Evolutionary conservation across 2,797 vertebrate species (phyloP).

Genomic region (Lepus oiostolus): DNA sequence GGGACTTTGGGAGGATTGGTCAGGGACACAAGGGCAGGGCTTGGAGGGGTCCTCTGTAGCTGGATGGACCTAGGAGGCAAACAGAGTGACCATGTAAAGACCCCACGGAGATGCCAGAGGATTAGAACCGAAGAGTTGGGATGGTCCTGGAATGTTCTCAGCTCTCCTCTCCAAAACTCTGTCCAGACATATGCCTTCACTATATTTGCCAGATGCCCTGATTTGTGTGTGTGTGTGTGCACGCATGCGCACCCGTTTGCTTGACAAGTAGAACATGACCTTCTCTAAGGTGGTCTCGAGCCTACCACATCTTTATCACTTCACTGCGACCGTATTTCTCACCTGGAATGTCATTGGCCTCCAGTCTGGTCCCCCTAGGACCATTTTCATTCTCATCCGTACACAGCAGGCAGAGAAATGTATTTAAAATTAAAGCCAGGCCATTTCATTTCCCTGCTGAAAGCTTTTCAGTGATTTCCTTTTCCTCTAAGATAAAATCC

Average conservation of each 20-base stretch:
- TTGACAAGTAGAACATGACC: neutral
- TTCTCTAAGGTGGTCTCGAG: constrained; percentile 1
- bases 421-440: neutral
- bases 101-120: neutral
- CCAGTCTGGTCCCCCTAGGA: neutral
- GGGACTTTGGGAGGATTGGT: neutral
- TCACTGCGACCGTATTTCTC: neutral
- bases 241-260: too few species aligned
- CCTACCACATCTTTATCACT: neutral
- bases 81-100: neutral
- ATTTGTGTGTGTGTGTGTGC: neutral
- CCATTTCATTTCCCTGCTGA: constrained; percentile 8
- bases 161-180: constrained; percentile 31
- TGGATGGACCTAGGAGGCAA: neutral
- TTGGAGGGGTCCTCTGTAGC: neutral
- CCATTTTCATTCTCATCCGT: neutral
- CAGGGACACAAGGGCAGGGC: neutral
- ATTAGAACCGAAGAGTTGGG: neutral
- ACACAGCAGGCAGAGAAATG: neutral
- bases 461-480: neutral
- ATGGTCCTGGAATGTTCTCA: constrained; percentile 26
- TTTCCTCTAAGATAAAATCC: constrained; percentile 16
- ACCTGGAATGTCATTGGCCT: neutral
- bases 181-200: constrained; percentile 26
- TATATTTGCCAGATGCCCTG: constrained; percentile 31